Evolutionary conservation across 2,113 vertebrate species (phyloP).

Genomic region (Trogon melanurus): DNA sequence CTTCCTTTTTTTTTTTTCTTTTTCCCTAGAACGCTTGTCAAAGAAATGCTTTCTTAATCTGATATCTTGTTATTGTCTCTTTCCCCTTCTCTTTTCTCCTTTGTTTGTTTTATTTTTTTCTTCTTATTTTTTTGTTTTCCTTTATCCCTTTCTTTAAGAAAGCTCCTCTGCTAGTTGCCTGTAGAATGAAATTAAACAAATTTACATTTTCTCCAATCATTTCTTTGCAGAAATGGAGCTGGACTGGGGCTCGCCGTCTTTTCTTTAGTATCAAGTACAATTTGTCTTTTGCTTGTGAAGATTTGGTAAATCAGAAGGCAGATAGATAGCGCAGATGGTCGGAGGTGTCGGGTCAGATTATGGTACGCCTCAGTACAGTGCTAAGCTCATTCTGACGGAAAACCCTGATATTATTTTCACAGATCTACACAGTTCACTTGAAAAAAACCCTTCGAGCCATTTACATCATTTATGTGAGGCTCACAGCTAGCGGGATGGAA

Average conservation of each 20-base stretch:
- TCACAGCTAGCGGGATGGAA: constrained; percentile 84
- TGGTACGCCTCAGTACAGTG: constrained; percentile 92
- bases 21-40: background rate
- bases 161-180: background rate
- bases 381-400: constrained; percentile 97
- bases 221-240: constrained; percentile 4
- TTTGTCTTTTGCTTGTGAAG: constrained; percentile 86
- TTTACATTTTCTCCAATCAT: constrained; percentile 60
- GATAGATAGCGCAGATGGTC: constrained; percentile 99
- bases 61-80: background rate
- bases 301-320: constrained; percentile 96
- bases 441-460: constrained; percentile 83
- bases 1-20: background rate
- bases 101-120: too few species aligned
- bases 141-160: background rate
- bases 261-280: constrained; percentile 93
- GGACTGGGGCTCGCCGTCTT: constrained; percentile 56
- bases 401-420: constrained; percentile 97
- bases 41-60: constrained; percentile 20
- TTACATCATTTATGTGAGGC: constrained; percentile 88
- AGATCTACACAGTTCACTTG: constrained; percentile 83
- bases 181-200: constrained; percentile 51
- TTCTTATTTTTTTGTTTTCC: background rate
- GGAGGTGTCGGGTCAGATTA: constrained; percentile 99
- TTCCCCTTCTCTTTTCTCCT: background rate